These are phyloP conservation scores for Pseudeuparius sepicola DNA, from an alignment of 2,888 invertebrate species.

Conservation along the genomic window DNA sequence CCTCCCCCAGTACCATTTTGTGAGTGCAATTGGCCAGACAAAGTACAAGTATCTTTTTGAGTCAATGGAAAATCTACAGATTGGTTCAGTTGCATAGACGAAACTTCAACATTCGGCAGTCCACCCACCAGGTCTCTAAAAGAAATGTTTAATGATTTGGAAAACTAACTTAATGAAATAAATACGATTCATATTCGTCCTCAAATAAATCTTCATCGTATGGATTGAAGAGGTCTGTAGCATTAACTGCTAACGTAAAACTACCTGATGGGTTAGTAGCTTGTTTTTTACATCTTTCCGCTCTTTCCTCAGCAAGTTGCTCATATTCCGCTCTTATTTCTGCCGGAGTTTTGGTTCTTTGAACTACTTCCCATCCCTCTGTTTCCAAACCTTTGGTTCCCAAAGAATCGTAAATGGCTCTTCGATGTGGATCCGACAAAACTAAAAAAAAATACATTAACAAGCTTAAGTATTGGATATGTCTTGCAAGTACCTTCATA, in stretches of 20 bases:
- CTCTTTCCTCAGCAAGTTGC: conserved; percentile 70
- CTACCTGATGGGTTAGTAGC: conserved; percentile 87
- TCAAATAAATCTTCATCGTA: conserved; percentile 56
- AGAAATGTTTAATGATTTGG: conserved; percentile 10
- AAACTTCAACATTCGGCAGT: conserved; percentile 75
- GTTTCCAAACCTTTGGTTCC: conserved; percentile 89
- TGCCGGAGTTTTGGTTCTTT: conserved; percentile 82
- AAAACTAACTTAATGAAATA: conserved; percentile 1
- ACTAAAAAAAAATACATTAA: conserved; percentile 53
- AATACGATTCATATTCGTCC: conserved; percentile 35
- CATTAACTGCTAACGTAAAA: conserved; percentile 80
- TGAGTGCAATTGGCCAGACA: conserved; percentile 73
- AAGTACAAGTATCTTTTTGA: conserved; percentile 68
- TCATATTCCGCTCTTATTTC: conserved; percentile 98
- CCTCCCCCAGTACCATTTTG: conserved; percentile 83
- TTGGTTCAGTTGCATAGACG: conserved; percentile 86
- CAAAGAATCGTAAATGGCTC: conserved; percentile 87
- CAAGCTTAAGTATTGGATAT: no score
- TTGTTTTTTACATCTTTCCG: conserved; percentile 79
- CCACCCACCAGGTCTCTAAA: conserved; percentile 7
- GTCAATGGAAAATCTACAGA: conserved; percentile 91
- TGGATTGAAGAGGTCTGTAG: conserved; percentile 86
- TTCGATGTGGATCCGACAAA: conserved; percentile 81
- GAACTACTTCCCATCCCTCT: conserved; percentile 92
- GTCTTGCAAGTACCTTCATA: conserved; percentile 75